These are phyloP conservation scores for Frankliniella intonsa DNA, from an alignment of 2,888 invertebrate species.

Conservation along the genomic window DNA sequence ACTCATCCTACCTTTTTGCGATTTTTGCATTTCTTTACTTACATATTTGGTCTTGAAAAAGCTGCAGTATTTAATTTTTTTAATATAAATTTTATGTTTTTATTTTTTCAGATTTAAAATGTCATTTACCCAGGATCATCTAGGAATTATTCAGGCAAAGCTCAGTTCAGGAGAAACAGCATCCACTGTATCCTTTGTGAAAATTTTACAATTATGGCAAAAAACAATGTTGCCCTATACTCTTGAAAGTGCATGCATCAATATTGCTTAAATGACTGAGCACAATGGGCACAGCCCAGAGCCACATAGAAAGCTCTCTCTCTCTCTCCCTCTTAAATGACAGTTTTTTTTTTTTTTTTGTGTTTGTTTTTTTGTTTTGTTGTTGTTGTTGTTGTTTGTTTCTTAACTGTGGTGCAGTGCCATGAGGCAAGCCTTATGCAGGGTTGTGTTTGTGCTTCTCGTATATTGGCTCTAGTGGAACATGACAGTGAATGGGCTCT, in stretches of 20 bases:
- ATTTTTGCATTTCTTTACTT: not conserved
- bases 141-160: constrained; percentile 50
- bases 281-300: no score
- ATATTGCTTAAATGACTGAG: constrained; percentile 15
- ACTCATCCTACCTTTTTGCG: not conserved
- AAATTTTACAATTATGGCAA: constrained; percentile 28
- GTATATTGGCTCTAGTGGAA: constrained; percentile 57
- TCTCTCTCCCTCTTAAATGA: constrained; percentile 28
- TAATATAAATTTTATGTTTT: not conserved
- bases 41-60: not conserved
- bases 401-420: constrained; percentile 39
- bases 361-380: constrained; percentile 29
- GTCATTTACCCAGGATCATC: not conserved
- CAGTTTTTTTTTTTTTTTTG: no score
- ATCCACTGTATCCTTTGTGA: constrained; percentile 54
- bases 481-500: constrained; percentile 53
- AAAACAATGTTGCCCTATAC: constrained; percentile 16
- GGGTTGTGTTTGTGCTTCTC: constrained; percentile 51
- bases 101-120: not conserved
- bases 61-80: not conserved
- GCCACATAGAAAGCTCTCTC: no score
- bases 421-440: constrained; percentile 50
- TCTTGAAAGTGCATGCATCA: constrained; percentile 27
- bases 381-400: constrained; percentile 12
- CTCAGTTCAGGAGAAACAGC: constrained; percentile 55